phyloP scores from a whole-genome alignment of 37 sponge, comb jelly and placozoan genomes.

The Aphrocallistes beatrix region DNA sequence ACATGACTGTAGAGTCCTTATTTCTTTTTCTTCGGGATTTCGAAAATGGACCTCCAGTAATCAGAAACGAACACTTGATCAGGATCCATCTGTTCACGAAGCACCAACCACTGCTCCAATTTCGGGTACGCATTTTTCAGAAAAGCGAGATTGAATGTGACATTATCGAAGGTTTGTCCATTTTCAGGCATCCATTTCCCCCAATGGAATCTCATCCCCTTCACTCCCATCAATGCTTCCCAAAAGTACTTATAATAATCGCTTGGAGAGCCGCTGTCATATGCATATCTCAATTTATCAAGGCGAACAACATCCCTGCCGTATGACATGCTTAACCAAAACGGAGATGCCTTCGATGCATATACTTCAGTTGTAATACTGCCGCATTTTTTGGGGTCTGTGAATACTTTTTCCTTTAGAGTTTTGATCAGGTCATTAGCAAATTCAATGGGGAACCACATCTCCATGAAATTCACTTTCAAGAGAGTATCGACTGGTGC shows the following conservation, averaged over 20 bases:
- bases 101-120: neutral
- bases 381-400: neutral
- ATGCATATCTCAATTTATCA: constrained; percentile 22
- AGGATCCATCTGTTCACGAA: constrained; percentile 17
- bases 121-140: neutral
- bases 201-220: constrained; percentile 29
- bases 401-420: neutral
- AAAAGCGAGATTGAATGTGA: neutral
- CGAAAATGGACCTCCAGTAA: neutral
- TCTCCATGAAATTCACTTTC: neutral
- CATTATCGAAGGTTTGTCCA: neutral
- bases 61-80: constrained; percentile 9
- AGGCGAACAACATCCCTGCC: constrained; percentile 19
- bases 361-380: constrained; percentile 28
- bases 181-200: constrained; percentile 29
- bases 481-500: constrained; percentile 19
- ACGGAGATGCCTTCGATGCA: constrained; percentile 23
- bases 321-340: constrained; percentile 37
- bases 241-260: constrained; percentile 22
- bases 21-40: too few species aligned
- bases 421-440: constrained; percentile 8
- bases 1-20: too few species aligned
- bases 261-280: neutral
- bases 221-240: neutral
- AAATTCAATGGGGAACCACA: constrained; percentile 25